phyloP scores from a whole-genome alignment of 2,113 vertebrate species.

The Rattus rattus region DNA sequence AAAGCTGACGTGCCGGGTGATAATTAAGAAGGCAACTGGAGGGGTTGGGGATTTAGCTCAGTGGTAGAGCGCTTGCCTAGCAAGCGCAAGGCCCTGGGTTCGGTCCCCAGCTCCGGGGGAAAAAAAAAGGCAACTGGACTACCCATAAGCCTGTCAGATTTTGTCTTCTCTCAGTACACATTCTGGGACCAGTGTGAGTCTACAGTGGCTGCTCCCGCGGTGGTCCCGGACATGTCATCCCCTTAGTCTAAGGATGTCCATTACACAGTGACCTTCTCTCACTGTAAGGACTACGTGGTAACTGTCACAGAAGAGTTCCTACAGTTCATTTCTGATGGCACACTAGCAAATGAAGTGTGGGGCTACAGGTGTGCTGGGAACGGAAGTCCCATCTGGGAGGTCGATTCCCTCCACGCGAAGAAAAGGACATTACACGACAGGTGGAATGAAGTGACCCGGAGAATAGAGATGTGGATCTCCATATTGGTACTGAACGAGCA shows the following conservation, averaged over 20 bases:
- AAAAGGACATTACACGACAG: constrained; percentile 94
- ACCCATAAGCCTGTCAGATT: constrained; percentile 96
- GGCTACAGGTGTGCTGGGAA: constrained; percentile 96
- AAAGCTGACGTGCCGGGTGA: constrained; percentile 97
- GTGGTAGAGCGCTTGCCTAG: too few relatives aligned
- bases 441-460: constrained; percentile 97
- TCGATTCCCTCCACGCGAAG: constrained; percentile 95
- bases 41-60: too few relatives aligned
- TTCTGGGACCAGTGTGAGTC: constrained; percentile 96
- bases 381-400: constrained; percentile 93
- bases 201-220: constrained; percentile 94
- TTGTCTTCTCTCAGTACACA: constrained; percentile 98
- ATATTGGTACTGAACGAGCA: constrained; percentile 96
- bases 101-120: too few relatives aligned
- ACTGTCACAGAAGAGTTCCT: constrained; percentile 97
- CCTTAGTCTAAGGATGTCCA: constrained; percentile 91
- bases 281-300: constrained; percentile 96
- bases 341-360: constrained; percentile 97
- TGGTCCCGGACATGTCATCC: constrained; percentile 94
- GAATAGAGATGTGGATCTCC: constrained; percentile 95
- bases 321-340: constrained; percentile 98
- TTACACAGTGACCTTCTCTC: constrained; percentile 94
- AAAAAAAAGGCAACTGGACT: constrained; percentile 94
- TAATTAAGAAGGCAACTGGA: constrained; percentile 87
- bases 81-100: too few relatives aligned